Conservation (phyloP, 2,797 vertebrate genomes). For the Ambastaia sidthimunki region DNA sequence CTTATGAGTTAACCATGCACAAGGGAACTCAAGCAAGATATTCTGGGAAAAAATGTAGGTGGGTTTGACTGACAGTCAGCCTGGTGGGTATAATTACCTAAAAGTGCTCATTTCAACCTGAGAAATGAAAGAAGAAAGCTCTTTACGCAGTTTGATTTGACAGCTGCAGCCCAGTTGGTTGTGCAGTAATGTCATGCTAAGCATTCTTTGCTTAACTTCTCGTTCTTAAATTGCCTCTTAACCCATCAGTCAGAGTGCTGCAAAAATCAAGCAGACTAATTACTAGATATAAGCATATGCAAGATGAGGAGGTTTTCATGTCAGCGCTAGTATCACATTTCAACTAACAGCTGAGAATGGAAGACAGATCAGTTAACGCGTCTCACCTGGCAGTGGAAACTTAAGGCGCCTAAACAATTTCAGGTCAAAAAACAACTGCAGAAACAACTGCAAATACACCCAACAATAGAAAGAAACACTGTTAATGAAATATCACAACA, state of each 20-base stretch:
- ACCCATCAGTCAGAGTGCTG: conserved; percentile 27
- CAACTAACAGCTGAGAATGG: conserved; percentile 22
- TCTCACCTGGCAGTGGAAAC: not conserved
- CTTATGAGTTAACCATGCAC: conserved; percentile 37
- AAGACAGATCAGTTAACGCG: conserved; percentile 32
- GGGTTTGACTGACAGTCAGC: conserved; percentile 28
- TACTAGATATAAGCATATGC: conserved; percentile 23
- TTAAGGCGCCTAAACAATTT: not conserved
- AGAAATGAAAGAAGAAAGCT: not conserved
- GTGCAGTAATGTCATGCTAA: conserved; percentile 1
- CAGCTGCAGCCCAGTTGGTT: conserved; percentile 5
- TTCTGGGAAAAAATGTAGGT: not conserved
- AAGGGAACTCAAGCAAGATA: conserved; percentile 25
- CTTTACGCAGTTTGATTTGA: conserved; percentile 15
- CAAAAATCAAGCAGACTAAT: conserved; percentile 32
- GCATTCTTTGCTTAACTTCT: conserved; percentile 1
- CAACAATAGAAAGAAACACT: not conserved
- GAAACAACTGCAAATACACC: not conserved
- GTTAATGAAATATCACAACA: conserved; percentile 23
- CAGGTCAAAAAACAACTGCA: not conserved
- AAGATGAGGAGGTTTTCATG: conserved; percentile 28
- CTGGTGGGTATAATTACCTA: conserved; percentile 36
- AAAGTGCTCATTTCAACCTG: conserved; percentile 27
- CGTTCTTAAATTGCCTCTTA: conserved; percentile 32
- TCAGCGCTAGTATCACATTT: conserved; percentile 43